Evolutionary conservation across 2,797 vertebrate genomes (phyloP).

Genomic region (Sternotherus odoratus): DNA sequence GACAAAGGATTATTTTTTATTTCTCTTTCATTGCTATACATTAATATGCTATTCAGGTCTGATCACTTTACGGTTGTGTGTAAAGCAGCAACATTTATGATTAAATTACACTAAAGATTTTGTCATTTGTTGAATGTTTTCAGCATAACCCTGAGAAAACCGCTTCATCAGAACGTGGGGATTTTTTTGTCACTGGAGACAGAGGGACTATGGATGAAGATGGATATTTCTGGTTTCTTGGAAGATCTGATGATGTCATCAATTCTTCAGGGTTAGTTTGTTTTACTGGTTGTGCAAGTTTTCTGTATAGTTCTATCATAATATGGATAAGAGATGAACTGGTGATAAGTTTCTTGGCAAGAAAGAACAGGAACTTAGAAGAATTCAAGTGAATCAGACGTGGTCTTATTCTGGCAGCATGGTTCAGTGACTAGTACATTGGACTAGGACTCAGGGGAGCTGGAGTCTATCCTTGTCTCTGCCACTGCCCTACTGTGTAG

Average conservation of each 20-base stretch:
- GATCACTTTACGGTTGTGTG: not conserved
- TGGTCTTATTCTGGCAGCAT: not conserved
- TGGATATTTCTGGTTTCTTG: constrained; percentile 86
- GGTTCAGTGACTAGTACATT: not conserved
- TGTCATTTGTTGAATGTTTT: constrained; percentile 33
- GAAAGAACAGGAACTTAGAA: not conserved
- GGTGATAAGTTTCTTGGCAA: not conserved
- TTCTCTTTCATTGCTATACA: not conserved
- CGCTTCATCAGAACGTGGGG: constrained; percentile 76
- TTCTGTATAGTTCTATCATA: not conserved
- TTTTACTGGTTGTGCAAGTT: not conserved
- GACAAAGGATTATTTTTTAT: not conserved
- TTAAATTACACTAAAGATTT: constrained; percentile 1
- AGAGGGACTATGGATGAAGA: constrained; percentile 82
- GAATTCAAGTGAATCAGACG: not conserved
- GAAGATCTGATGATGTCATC: constrained; percentile 86
- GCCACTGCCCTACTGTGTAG: not conserved
- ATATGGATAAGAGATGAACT: not conserved
- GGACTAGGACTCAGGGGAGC: not conserved
- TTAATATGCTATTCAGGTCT: not conserved
- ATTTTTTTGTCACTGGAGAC: constrained; percentile 88
- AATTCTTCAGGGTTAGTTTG: constrained; percentile 86
- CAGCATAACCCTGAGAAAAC: constrained; percentile 84
- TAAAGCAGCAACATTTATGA: not conserved
- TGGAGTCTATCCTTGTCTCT: not conserved